Percentiles rank a stretch among this genome's conserved stretches.
Conservation (phyloP, 30 jellyfish, hydroid and myxozoan genomes). For the Hydra vulgaris region DNA sequence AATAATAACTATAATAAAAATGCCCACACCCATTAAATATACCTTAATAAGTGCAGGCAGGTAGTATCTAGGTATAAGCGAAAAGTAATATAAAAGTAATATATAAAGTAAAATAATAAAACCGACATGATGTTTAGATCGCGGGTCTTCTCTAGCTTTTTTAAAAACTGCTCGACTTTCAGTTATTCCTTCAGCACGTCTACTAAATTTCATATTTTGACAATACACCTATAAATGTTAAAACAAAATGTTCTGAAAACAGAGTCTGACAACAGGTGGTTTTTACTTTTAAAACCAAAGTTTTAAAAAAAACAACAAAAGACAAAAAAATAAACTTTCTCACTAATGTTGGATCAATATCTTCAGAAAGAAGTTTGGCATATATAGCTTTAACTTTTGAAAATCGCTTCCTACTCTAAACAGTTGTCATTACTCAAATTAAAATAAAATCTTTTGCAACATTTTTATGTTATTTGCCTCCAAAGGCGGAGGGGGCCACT, state of each 20-base stretch:
- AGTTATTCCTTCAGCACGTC: conserved; percentile 91
- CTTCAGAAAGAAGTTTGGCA: conserved; percentile 40
- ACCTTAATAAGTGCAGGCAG: too few relatives aligned
- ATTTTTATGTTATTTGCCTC: too few relatives aligned
- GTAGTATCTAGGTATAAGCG: too few relatives aligned
- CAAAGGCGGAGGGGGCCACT: too few relatives aligned
- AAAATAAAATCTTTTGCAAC: too few relatives aligned
- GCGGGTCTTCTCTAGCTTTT: conserved; percentile 69
- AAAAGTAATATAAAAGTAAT: too few relatives aligned
- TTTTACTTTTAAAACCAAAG: neutral
- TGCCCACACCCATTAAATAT: too few relatives aligned
- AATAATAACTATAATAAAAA: too few relatives aligned
- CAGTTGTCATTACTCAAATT: neutral
- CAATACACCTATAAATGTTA: conserved; percentile 50
- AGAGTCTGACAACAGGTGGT: neutral
- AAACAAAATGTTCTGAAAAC: neutral
- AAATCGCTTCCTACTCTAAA: conserved; percentile 76
- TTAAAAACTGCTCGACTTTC: conserved; percentile 71
- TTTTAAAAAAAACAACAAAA: neutral
- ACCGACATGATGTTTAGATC: conserved; percentile 72
- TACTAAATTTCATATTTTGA: conserved; percentile 74
- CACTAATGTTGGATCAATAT: conserved; percentile 77
- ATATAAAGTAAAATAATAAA: neutral
- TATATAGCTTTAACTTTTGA: conserved; percentile 67
- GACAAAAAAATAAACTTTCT: neutral